Evolutionary conservation across 2,888 invertebrate genomes (phyloP), one percentile per base, ranked within the genome.

Genomic region (Ypsolopha scabrella): DNA sequence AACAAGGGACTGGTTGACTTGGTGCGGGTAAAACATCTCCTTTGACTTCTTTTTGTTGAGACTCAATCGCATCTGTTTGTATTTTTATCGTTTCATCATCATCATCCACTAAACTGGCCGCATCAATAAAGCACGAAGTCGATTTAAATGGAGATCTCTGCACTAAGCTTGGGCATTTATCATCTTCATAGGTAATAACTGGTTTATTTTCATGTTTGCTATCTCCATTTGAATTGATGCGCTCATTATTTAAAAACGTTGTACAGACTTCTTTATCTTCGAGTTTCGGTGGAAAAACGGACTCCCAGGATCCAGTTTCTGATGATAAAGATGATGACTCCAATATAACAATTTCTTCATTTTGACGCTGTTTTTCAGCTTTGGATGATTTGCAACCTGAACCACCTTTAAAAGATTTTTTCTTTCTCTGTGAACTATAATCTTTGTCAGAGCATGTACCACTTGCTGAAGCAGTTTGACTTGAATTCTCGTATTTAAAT

Each of bases 41-140:
- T 46, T 52, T 41, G 7, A 54, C 55, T 50, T 53, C 41, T 6
- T 38, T 35, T 39, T 50, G 33, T 49, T 61, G 57, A 24, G 24
- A 24, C 24, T 4, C 24, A 38, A 53, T 63, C 11, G 48, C 46
- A 49, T 57, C 54, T 34, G 34, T 52, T 49, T 59, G 56, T 52
- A 61, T 53, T 53, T 62, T 56, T 6, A 67, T 67, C 9, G 69
- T 60, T 11, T 72, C 64, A 58, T 91, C 90, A 53, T 87, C 89
- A 65, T 94, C 93, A 68, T 94, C 94, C 24, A 89, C 88, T 56
- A 94, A 78, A 65, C 90, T 91, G 7, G 94, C 91, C 11, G 93
- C 94, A 70, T 94, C 93, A 58, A 94, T 94, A 61, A 94, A 94
- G 68, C 91, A 94, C 54, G 90, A 68, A 2, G 72, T 67, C 24